phyloP scores from a whole-genome alignment of 2,113 vertebrate genomes.

The Struthidea cinerea region DNA sequence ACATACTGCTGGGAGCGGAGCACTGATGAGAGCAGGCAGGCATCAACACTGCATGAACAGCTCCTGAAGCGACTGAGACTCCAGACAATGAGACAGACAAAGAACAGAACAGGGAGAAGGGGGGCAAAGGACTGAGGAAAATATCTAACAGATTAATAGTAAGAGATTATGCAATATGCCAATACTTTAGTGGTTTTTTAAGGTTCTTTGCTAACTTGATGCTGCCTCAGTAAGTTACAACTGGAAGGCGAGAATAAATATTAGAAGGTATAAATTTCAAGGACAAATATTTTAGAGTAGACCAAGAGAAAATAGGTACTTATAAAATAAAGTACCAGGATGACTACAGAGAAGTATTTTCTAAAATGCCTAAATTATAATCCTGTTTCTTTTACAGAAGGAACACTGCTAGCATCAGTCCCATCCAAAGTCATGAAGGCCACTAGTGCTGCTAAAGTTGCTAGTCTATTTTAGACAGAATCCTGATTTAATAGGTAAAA shows the following conservation, averaged over 20 bases:
- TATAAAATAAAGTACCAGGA: background rate
- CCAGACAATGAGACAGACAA: background rate
- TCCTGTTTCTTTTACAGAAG: background rate
- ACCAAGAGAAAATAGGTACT: background rate
- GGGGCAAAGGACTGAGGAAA: background rate
- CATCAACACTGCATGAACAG: background rate
- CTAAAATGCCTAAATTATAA: background rate
- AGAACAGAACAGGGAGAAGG: background rate
- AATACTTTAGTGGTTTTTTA: background rate
- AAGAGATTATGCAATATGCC: background rate
- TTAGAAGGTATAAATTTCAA: background rate
- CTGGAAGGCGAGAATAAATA: background rate
- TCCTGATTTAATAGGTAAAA: background rate
- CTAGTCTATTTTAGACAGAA: background rate
- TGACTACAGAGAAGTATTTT: background rate
- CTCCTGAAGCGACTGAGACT: background rate
- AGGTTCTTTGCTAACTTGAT: background rate
- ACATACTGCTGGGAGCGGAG: background rate
- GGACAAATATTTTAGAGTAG: background rate
- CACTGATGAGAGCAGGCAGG: background rate
- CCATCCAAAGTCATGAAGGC: background rate
- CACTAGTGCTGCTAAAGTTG: background rate
- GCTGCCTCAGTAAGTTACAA: background rate
- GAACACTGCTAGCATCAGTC: background rate
- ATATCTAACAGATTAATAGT: background rate